A percentile compares a stretch with the other conserved stretches of the same genome.
phyloP scores from a whole-genome alignment of 37 sponge, comb jelly and placozoan genomes.

The Halichondria panicea region DNA sequence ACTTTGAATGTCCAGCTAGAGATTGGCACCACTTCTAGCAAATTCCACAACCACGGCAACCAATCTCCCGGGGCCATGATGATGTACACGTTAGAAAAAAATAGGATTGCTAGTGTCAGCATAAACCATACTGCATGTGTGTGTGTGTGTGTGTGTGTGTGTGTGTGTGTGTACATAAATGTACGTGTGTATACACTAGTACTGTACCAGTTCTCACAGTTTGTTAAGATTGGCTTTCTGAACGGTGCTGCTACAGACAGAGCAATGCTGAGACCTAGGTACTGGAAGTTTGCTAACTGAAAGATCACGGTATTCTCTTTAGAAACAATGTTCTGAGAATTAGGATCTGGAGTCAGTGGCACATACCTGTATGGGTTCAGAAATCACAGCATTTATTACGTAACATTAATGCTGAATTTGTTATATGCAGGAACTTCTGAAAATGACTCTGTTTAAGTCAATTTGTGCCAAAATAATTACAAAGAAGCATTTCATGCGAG shows the following conservation, averaged over 20 bases:
- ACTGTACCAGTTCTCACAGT: conserved; percentile 65
- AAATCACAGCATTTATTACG: no score
- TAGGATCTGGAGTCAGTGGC: conserved; percentile 51
- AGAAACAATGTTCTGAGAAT: conserved; percentile 51
- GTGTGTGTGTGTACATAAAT: no score
- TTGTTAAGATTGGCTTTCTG: conserved; percentile 78
- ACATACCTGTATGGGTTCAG: conserved; percentile 57
- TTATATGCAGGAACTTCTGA: no score
- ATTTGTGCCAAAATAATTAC: no score
- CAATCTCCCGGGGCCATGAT: conserved; percentile 49
- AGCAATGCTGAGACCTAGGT: conserved; percentile 70
- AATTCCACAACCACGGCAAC: conserved; percentile 32
- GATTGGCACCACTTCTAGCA: conserved; percentile 22
- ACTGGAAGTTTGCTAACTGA: conserved; percentile 68
- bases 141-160: background rate
- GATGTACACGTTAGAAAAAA: conserved; percentile 35
- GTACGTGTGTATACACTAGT: no score
- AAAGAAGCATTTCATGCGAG: no score
- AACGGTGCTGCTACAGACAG: conserved; percentile 83
- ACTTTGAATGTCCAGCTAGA: conserved; percentile 30
- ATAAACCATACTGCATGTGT: conserved; percentile 37
- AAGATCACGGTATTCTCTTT: conserved; percentile 83
- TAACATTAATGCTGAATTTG: no score
- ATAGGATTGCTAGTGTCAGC: conserved; percentile 23
- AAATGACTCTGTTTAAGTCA: no score